Base-by-base conservation (phyloP, 1,140 invertebrate genomes). In the Euwallacea fornicatus region DNA sequence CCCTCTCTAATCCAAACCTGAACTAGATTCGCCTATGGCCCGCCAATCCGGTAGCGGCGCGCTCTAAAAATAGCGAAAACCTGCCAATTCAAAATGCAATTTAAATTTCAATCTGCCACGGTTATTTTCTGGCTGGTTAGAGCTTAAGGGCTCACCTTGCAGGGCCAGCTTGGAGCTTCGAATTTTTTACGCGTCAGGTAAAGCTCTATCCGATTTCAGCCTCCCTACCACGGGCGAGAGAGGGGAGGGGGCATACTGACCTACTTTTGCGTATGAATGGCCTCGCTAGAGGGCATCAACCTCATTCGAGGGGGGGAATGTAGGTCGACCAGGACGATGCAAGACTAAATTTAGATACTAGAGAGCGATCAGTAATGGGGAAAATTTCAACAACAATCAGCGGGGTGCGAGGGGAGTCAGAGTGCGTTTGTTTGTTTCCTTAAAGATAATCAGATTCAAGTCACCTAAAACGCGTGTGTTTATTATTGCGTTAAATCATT, bases 261-360 rank as follows among this genome's bases (percentile, higher is more conserved):
- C 78, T 75, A 77, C 63, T 76, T 78, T 50, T 69, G 73, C 72
- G 72, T 74, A 79, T 79, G 78, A 79, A 79, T 79, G 78, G 78
- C 74, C 77, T 76, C 66, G 73, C 65, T 66, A 71, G 63, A 78
- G 78, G 77, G 69, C 77, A 76, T 76, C 78, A 78, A 79, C 78
- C 78, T 73, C 69, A 54, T 55, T n/a, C 55, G 64, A 13, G 56
- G n/a, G 44, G 44, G 66, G 21, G 71, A 76, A 76, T 69, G 66
- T 74, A 71, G 72, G 69, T 69, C 75, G 66, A 44, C 56, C 61
- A 33, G 46, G 63, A 56, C 60, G 62, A 43, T 46, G 66, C 66
- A 61, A 59, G 47, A 43, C 59, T 70, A 55, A 55, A 70, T 50
- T 47, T 69, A 61, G 58, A 69, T 56, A 41, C 44, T 42, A 63